A percentile compares a stretch with the other conserved stretches of the same genome.
phyloP scores from a whole-genome alignment of 2,888 invertebrate genomes.

The Orthosia gracilis region DNA sequence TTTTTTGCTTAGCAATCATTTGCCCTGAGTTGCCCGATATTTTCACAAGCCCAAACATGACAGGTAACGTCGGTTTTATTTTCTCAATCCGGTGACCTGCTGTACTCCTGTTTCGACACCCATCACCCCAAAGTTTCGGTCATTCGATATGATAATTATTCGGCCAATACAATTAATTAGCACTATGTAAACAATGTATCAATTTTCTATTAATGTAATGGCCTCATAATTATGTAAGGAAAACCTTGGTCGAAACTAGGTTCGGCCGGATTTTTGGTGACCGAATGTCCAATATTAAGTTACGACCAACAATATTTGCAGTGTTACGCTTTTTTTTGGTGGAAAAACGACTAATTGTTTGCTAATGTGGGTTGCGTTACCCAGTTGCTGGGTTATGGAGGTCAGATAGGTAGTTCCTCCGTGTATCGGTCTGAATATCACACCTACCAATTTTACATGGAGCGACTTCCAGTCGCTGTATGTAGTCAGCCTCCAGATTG shows the following conservation, averaged over 20 bases:
- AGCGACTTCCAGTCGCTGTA: too few relatives aligned
- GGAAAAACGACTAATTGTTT: constrained; percentile 20
- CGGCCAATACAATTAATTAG: constrained; percentile 57
- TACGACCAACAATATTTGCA: constrained; percentile 43
- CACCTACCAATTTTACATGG: too few relatives aligned
- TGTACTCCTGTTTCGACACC: background rate
- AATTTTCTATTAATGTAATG: constrained; percentile 63
- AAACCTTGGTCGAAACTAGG: constrained; percentile 51
- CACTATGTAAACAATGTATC: constrained; percentile 50
- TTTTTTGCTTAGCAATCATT: too few relatives aligned
- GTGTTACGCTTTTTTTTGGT: constrained; percentile 16
- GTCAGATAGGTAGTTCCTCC: background rate
- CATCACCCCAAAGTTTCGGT: constrained; percentile 15
- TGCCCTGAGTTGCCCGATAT: background rate
- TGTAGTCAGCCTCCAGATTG: background rate
- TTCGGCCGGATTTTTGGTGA: constrained; percentile 48
- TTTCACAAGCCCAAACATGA: too few relatives aligned
- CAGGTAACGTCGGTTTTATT: background rate
- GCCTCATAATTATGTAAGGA: constrained; percentile 57
- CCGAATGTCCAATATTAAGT: constrained; percentile 41
- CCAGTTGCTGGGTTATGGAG: background rate
- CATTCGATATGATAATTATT: constrained; percentile 51
- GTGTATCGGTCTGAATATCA: too few relatives aligned
- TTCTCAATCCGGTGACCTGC: constrained; percentile 7
- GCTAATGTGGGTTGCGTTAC: background rate